Conservation (phyloP, 2,797 vertebrate species). For the Arctocebus calabarensis region DNA sequence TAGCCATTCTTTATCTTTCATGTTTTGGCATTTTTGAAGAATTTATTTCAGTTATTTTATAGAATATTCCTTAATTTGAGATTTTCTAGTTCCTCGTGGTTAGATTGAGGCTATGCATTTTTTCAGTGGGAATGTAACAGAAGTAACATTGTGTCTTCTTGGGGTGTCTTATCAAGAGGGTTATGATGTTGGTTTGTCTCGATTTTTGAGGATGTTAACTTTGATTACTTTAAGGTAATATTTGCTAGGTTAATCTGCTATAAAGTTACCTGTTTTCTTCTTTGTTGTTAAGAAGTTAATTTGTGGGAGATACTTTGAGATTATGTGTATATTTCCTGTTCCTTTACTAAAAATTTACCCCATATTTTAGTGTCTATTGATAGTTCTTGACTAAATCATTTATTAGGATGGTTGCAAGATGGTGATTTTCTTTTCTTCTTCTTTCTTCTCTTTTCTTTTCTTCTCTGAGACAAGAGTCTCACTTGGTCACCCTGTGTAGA, state of each 20-base stretch:
- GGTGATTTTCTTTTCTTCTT: background rate
- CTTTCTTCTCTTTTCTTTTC: no score
- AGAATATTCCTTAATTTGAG: background rate
- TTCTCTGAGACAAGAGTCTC: no score
- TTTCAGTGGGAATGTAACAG: background rate
- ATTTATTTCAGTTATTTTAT: background rate
- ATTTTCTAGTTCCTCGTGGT: conserved; percentile 21
- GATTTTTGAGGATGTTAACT: conserved; percentile 30
- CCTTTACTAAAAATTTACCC: background rate
- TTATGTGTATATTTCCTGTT: background rate
- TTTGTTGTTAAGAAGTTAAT: conserved; percentile 21
- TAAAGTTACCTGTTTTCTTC: conserved; percentile 21
- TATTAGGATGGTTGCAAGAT: background rate
- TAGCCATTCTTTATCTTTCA: background rate
- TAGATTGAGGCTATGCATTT: background rate
- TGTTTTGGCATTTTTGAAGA: conserved; percentile 17
- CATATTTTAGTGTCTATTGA: background rate
- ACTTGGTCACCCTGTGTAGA: no score
- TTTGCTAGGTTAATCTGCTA: conserved; percentile 38
- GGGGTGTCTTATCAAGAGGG: background rate
- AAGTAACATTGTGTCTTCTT: conserved; percentile 10
- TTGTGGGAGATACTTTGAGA: conserved; percentile 5
- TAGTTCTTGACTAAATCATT: conserved; percentile 26
- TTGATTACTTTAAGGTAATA: conserved; percentile 25
- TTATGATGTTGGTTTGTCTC: background rate